Base-by-base conservation (phyloP, 2,888 invertebrate species). In the Eupithecia vulgata region DNA sequence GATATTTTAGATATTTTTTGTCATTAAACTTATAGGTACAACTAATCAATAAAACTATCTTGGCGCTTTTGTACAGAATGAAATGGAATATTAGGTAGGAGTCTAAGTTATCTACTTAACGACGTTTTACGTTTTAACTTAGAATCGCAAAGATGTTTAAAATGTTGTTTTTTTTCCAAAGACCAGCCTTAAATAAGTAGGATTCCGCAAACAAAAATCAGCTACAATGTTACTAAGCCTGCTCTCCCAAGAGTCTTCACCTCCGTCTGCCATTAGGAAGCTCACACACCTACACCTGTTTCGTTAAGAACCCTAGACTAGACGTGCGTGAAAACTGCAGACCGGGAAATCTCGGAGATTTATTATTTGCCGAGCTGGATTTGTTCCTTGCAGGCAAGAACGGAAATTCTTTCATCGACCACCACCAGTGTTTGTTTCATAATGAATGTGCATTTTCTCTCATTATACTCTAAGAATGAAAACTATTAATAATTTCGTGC, bases 201-300 rank as follows among this genome's bases (percentile, higher is more conserved):
- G 37, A 35, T n/a, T 64, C 35, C 21, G 65, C 21, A 42, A 42
- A 25, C 65, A 12, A 25, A 65, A 65, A 65, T 81, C 65, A 59
- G 68, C 71, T 70, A 52, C 67, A 61, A 66, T 40, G 76, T 73
- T 71, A 72, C 59, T 71, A 75, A 71, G 67, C 70, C 64, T 57
- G 72, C 68, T 34, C 64, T 30, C 61, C 67, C 62, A 59, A 69
- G 75, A 59, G 77, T 74, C 78, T 72, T 75, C 65, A 76, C 70
- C 73, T 59, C 64, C 25, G 61, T 65, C 65, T 65, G 65, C 37
- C 65, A 37, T 37, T 65, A 65, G 65, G 21, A 21, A 65, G 4
- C 65, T 21, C 17, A n/a, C 40, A 61, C 25, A n/a, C n/a, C n/a
- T 37, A 65, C 65, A 65, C 65, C n/a, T 65, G 65, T 65, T 65